These are phyloP conservation scores for Epinephelus awoara DNA, from an alignment of 2,797 vertebrate species.

Conservation along the genomic window DNA sequence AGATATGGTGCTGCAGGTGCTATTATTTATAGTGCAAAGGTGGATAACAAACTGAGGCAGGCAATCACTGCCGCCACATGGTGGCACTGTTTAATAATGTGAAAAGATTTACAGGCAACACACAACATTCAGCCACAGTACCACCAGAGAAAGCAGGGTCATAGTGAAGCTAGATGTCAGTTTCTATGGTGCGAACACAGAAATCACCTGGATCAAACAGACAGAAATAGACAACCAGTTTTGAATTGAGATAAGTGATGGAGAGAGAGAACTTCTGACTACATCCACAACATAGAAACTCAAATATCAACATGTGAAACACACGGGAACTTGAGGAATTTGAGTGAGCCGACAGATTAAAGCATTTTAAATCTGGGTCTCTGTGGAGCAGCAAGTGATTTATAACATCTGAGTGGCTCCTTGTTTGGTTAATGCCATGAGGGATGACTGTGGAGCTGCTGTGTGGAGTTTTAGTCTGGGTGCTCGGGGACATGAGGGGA, in stretches of 20 bases:
- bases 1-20: accelerated
- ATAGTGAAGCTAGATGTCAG: neutral
- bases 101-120: neutral
- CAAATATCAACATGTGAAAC: constrained; percentile 1
- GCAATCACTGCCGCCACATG: constrained; percentile 54
- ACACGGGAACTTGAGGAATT: neutral
- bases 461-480: neutral
- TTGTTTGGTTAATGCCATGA: constrained; percentile 3
- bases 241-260: neutral
- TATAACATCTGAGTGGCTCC: neutral
- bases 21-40: neutral
- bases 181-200: neutral
- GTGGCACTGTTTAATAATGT: constrained; percentile 59
- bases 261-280: neutral
- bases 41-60: neutral
- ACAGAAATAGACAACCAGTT: neutral
- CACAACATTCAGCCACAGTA: neutral
- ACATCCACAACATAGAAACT: neutral
- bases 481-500: neutral
- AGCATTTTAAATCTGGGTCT: constrained; percentile 10
- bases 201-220: neutral
- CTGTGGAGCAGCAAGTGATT: neutral
- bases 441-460: constrained; percentile 10
- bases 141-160: neutral
- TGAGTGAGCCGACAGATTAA: neutral